Percentiles rank a stretch among this genome's conserved stretches.
phyloP scores from a whole-genome alignment of 2,113 vertebrate species.

The Hylia prasina region DNA sequence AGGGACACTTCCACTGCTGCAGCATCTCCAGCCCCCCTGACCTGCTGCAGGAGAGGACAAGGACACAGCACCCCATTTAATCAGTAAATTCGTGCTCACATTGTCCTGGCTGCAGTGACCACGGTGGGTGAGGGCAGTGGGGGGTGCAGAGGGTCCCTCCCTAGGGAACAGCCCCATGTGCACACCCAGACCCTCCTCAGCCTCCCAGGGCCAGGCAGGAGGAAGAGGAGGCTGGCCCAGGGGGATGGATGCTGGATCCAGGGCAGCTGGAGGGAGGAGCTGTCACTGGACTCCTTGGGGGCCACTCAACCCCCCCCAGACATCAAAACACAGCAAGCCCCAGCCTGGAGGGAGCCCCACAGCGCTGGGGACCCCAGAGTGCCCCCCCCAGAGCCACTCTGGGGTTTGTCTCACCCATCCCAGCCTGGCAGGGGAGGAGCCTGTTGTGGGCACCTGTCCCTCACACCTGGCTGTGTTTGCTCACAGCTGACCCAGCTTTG shows the following conservation, averaged over 20 bases:
- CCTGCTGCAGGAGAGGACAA: background rate
- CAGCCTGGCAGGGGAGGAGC: background rate
- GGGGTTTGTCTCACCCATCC: background rate
- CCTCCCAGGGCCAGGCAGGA: background rate
- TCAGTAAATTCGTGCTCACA: accelerated
- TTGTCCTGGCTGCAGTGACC: background rate
- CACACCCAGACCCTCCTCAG: background rate
- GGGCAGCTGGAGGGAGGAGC: background rate
- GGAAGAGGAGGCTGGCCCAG: background rate
- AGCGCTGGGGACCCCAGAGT: background rate
- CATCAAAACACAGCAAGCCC: background rate
- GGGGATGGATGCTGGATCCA: background rate
- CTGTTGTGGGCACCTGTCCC: background rate
- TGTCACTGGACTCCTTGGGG: background rate
- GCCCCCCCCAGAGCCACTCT: background rate
- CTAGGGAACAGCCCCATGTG: background rate
- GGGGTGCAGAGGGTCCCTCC: background rate
- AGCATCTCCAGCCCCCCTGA: background rate
- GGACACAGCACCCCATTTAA: background rate
- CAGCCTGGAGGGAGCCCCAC: background rate
- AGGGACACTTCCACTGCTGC: background rate
- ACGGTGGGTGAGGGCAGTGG: background rate
- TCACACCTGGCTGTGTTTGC: background rate
- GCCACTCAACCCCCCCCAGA: background rate
- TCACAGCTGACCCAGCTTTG: background rate